These are phyloP conservation scores for Linnaemya tessellans DNA, from an alignment of 2,888 invertebrate species.

Conservation along the genomic window DNA sequence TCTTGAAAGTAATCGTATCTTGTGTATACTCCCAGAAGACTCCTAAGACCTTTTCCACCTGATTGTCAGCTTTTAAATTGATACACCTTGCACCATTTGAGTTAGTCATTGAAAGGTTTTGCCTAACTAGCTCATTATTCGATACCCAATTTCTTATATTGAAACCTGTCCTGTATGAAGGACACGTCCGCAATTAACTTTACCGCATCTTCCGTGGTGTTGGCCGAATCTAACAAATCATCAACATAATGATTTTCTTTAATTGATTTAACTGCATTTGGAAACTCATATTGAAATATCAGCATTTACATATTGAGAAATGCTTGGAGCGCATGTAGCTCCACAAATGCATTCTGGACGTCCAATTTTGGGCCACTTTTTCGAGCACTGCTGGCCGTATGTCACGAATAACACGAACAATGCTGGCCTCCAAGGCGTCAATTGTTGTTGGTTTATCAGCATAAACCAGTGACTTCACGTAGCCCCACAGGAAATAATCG, in stretches of 20 bases:
- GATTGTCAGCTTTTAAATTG: not conserved
- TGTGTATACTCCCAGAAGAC: no score
- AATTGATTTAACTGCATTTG: constrained; percentile 20
- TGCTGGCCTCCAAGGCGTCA: no score
- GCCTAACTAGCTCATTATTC: not conserved
- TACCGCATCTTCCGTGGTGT: constrained; percentile 24
- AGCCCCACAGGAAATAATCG: no score
- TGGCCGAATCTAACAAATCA: constrained; percentile 53
- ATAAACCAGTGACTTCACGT: no score
- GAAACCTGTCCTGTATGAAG: constrained; percentile 46
- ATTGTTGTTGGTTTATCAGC: no score
- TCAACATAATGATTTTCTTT: constrained; percentile 58
- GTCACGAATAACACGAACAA: no score
- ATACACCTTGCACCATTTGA: not conserved
- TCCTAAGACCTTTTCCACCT: constrained; percentile 4
- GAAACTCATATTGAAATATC: constrained; percentile 26
- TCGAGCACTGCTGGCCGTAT: no score
- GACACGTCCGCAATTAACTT: constrained; percentile 44
- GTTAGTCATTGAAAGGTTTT: not conserved
- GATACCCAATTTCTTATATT: constrained; percentile 56
- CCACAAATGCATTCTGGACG: no score
- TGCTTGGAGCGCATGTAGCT: no score
- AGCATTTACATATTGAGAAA: constrained; percentile 7
- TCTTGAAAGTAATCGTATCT: constrained; percentile 5
- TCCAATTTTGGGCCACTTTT: no score